Conservation (phyloP, 1,140 invertebrate genomes). For the Bombus picipes region DNA sequence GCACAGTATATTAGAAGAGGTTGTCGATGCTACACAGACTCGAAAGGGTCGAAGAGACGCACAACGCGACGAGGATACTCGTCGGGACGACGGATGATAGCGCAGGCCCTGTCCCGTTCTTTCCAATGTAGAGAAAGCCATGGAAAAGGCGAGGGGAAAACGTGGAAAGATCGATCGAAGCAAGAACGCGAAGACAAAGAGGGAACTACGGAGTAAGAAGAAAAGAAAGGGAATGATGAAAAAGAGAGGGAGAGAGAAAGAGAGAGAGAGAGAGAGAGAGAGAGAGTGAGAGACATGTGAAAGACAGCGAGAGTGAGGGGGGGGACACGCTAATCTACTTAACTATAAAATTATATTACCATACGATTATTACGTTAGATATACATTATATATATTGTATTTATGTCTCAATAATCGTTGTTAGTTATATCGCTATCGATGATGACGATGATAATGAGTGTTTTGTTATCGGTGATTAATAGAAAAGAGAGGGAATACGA, state of each 20-base stretch:
- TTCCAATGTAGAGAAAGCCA: neutral
- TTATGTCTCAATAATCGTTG: constrained; percentile 81
- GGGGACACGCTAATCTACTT: constrained; percentile 77
- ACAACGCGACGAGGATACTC: constrained; percentile 15
- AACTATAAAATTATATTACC: constrained; percentile 75
- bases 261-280: neutral
- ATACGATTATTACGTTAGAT: constrained; percentile 78
- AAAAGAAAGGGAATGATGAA: neutral
- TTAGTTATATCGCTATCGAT: constrained; percentile 76
- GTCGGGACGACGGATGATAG: neutral
- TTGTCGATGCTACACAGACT: neutral
- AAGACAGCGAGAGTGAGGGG: constrained; percentile 18
- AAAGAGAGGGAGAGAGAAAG: neutral
- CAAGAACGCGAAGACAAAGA: constrained; percentile 23
- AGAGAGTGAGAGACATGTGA: constrained; percentile 13
- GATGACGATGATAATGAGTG: constrained; percentile 4
- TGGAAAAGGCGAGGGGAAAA: constrained; percentile 1
- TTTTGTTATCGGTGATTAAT: constrained; percentile 44
- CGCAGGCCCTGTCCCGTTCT: constrained; percentile 34
- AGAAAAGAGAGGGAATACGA: constrained; percentile 25
- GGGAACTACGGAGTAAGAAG: neutral
- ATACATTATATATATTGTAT: constrained; percentile 80
- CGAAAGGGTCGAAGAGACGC: constrained; percentile 13
- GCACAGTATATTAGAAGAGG: constrained; percentile 16
- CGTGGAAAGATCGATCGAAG: neutral